These are phyloP conservation scores for Pantelozetes paolii DNA, from an alignment of 2,888 invertebrate species.

Conservation along the genomic window DNA sequence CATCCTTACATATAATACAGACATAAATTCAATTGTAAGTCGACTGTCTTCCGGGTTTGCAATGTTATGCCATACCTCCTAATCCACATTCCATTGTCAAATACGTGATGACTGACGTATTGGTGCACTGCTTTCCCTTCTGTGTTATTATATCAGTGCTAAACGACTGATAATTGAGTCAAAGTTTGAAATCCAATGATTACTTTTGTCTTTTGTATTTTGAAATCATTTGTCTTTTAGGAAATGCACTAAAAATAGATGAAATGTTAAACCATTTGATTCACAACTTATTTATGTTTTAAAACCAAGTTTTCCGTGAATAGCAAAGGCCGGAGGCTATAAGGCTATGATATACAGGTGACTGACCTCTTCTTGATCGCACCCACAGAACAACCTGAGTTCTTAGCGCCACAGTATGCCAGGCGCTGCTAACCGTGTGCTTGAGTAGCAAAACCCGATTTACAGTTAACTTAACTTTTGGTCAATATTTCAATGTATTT, in stretches of 20 bases:
- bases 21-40: slow-evolving; percentile 19
- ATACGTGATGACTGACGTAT: not conserved
- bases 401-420: slow-evolving; percentile 21
- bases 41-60: slow-evolving; percentile 31
- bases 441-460: slow-evolving; percentile 8
- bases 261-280: not conserved
- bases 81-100: slow-evolving; percentile 16
- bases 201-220: not conserved
- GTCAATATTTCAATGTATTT: not conserved
- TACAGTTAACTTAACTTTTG: not conserved
- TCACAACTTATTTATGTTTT: slow-evolving; percentile 5
- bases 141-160: too few species aligned
- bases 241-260: slow-evolving; percentile 10
- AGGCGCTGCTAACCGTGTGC: slow-evolving; percentile 8
- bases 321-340: not conserved
- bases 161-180: not conserved
- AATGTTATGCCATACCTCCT: slow-evolving; percentile 23
- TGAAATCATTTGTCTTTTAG: not conserved
- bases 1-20: slow-evolving; percentile 15
- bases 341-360: not conserved
- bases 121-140: not conserved
- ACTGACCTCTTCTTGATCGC: not conserved
- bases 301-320: not conserved
- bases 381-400: not conserved
- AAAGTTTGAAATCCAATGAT: not conserved